Percentiles rank a stretch among this genome's conserved stretches.
These are phyloP conservation scores for Merops nubicus DNA, from an alignment of 2,113 vertebrate species.

Conservation along the genomic window DNA sequence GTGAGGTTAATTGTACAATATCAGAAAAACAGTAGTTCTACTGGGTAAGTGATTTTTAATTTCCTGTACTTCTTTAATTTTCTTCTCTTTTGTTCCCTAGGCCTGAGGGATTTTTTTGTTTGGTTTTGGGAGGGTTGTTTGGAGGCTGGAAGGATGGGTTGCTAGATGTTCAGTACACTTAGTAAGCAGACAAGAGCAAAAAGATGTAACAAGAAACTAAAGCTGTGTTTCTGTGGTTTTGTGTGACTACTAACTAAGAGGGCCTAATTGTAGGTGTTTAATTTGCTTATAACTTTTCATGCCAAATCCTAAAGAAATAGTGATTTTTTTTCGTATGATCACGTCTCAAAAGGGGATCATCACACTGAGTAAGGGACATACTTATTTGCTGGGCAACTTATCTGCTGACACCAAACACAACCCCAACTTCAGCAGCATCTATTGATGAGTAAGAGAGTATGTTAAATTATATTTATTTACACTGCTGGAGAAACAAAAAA, in stretches of 20 bases:
- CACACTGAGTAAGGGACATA: too few species aligned
- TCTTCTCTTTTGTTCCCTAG: neutral
- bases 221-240: neutral
- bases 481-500: neutral
- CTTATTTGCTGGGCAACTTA: neutral
- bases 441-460: neutral
- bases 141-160: neutral
- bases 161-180: neutral
- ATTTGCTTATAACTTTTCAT: neutral
- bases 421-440: neutral
- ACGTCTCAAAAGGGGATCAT: fast-evolving
- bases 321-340: neutral
- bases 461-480: neutral
- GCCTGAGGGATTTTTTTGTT: neutral
- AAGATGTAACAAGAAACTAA: neutral
- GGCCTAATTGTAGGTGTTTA: neutral
- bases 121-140: neutral
- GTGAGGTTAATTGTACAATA: neutral
- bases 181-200: neutral
- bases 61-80: neutral
- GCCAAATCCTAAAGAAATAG: neutral
- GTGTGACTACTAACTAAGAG: neutral
- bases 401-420: neutral
- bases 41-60: neutral
- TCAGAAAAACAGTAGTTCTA: neutral